Conservation (phyloP, 2,888 invertebrate genomes). For the Poecilus cupreus region DNA sequence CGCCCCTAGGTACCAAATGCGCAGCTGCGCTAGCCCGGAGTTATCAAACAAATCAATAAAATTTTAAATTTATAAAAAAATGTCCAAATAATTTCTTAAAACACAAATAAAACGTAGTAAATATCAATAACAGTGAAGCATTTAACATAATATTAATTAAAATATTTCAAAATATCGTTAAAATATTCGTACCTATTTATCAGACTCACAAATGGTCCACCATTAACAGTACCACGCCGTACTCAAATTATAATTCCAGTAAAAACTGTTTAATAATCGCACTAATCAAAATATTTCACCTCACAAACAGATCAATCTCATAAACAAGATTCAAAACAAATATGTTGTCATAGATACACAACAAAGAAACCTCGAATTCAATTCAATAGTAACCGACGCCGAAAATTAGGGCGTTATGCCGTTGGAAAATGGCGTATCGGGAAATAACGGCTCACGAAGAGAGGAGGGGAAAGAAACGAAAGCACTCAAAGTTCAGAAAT, state of each 20-base stretch:
- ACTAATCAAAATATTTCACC: conserved; percentile 14
- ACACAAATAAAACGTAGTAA: not conserved
- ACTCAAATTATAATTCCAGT: not conserved
- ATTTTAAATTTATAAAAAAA: conserved; percentile 6
- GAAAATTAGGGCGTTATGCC: conserved; percentile 41
- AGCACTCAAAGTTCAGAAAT: conserved; percentile 67
- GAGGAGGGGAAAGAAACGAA: conserved; percentile 62
- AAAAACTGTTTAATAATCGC: not conserved
- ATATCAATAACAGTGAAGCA: not conserved
- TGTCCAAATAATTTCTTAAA: not conserved
- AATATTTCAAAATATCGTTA: not conserved
- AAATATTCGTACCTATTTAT: not conserved
- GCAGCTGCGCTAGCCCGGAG: conserved; percentile 30
- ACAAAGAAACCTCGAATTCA: conserved; percentile 5
- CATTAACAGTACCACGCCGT: not conserved
- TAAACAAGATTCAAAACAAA: conserved; percentile 37
- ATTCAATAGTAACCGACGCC: not conserved
- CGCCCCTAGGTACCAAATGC: not conserved
- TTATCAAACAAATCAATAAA: conserved; percentile 21
- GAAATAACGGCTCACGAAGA: conserved; percentile 56
- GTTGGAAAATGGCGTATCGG: conserved; percentile 59
- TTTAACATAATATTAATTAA: not conserved
- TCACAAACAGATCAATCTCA: conserved; percentile 20
- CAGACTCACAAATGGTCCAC: conserved; percentile 16
- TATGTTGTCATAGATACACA: conserved; percentile 29